Conservation (phyloP, 2,888 invertebrate species). For the Yponomeuta evonymella region DNA sequence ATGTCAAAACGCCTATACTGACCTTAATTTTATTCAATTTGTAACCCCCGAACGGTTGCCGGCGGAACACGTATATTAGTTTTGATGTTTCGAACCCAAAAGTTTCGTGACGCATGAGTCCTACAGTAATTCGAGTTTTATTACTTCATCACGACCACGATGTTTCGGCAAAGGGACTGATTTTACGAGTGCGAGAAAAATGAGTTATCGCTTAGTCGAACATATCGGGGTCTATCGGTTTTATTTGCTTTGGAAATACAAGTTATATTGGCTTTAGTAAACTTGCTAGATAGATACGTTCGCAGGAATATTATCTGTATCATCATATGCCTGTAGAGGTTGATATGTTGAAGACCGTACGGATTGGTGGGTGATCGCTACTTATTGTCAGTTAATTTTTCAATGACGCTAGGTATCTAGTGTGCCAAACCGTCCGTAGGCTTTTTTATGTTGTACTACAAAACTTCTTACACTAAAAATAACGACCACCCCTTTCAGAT, state of each 20-base stretch:
- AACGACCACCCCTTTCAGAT: too few species aligned
- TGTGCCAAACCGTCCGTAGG: too few species aligned
- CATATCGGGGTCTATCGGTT: not conserved
- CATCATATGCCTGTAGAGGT: too few species aligned
- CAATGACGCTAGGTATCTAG: too few species aligned
- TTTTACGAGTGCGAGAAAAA: conserved; percentile 23
- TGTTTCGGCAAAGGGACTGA: conserved; percentile 38
- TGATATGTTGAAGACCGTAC: too few species aligned
- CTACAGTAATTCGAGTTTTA: conserved; percentile 70
- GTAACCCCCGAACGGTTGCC: conserved; percentile 33
- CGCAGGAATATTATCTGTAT: not conserved
- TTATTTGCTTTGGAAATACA: not conserved
- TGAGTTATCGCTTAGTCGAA: not conserved
- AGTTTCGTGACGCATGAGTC: conserved; percentile 69
- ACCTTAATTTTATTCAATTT: conserved; percentile 72
- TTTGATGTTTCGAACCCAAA: conserved; percentile 53
- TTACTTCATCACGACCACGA: conserved; percentile 46
- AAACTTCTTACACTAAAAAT: too few species aligned
- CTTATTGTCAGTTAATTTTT: too few species aligned
- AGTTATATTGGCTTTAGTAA: not conserved
- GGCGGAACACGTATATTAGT: conserved; percentile 12
- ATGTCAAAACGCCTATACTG: conserved; percentile 28
- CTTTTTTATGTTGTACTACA: too few species aligned
- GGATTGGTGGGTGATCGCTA: too few species aligned
- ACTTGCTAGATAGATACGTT: not conserved